A percentile compares a stretch with the other conserved stretches of the same genome.
Conservation (phyloP, 2,113 vertebrate genomes). For the mouse (Mus musculus) region DNA sequence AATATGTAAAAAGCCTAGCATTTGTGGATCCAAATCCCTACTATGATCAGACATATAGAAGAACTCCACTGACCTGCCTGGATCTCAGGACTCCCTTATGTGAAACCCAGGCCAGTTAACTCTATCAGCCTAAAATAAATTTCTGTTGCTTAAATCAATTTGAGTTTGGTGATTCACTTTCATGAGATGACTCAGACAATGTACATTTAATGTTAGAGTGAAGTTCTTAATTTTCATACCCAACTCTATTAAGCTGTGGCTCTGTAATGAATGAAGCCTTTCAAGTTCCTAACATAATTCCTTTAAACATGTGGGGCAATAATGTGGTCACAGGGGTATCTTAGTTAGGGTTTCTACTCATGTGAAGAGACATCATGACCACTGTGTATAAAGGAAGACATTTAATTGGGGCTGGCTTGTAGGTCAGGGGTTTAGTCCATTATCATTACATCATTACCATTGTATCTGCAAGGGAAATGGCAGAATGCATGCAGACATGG, state of each 20-base stretch:
- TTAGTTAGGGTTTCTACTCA: neutral
- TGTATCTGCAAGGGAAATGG: neutral
- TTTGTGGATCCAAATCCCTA: neutral
- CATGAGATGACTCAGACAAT: neutral
- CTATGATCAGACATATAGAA: neutral
- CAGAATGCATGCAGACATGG: neutral
- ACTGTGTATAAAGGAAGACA: neutral
- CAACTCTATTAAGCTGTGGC: neutral
- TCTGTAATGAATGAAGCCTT: neutral
- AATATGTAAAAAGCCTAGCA: neutral
- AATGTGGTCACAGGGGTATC: neutral
- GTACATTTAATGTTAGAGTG: neutral
- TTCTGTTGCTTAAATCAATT: neutral
- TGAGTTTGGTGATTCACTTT: neutral
- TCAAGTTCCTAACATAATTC: neutral
- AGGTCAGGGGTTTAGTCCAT: neutral
- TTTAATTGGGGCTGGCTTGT: neutral
- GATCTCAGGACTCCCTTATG: neutral
- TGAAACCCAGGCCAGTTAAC: neutral
- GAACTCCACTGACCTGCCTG: neutral
- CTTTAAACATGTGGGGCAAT: neutral
- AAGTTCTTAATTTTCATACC: neutral
- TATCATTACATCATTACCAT: neutral
- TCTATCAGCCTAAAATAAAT: neutral
- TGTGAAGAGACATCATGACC: neutral